Percentiles rank a stretch among this genome's conserved stretches.
Conservation (phyloP, 2,113 vertebrate genomes). For the Willisornis vidua region DNA sequence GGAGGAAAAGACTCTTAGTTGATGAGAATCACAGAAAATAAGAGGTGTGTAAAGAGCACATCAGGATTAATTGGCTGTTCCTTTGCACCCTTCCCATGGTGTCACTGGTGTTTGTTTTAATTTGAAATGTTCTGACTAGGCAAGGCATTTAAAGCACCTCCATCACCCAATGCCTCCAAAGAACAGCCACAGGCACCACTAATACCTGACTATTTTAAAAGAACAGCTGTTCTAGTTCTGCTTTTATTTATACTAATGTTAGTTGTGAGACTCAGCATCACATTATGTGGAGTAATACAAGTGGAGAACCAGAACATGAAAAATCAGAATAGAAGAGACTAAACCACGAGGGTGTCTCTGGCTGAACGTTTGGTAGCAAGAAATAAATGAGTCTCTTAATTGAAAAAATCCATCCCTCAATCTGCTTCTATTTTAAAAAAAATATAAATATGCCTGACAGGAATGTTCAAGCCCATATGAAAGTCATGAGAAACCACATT, state of each 20-base stretch:
- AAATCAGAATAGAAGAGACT: neutral
- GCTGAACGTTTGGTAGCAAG: constrained; percentile 14
- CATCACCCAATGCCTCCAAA: neutral
- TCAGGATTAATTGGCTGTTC: neutral
- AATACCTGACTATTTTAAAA: neutral
- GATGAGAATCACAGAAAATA: neutral
- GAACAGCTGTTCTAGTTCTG: neutral
- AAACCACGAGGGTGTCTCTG: neutral
- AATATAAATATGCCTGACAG: constrained; percentile 16
- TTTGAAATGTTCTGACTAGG: neutral
- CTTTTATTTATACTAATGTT: neutral
- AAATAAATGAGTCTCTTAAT: constrained; percentile 10
- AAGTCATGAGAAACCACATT: neutral
- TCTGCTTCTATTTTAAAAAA: constrained; percentile 10
- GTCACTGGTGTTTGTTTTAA: neutral
- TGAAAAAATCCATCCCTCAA: constrained; percentile 41
- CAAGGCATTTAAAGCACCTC: neutral
- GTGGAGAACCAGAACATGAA: neutral
- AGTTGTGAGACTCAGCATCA: neutral
- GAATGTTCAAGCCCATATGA: neutral
- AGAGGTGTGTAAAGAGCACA: neutral
- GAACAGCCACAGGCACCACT: neutral
- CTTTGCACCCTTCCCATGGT: neutral
- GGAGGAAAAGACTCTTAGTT: neutral
- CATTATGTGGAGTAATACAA: neutral